Percentiles rank a stretch among this genome's conserved stretches.
phyloP scores from a whole-genome alignment of 2,888 invertebrate genomes.

The Tenthredo scrophulariae region DNA sequence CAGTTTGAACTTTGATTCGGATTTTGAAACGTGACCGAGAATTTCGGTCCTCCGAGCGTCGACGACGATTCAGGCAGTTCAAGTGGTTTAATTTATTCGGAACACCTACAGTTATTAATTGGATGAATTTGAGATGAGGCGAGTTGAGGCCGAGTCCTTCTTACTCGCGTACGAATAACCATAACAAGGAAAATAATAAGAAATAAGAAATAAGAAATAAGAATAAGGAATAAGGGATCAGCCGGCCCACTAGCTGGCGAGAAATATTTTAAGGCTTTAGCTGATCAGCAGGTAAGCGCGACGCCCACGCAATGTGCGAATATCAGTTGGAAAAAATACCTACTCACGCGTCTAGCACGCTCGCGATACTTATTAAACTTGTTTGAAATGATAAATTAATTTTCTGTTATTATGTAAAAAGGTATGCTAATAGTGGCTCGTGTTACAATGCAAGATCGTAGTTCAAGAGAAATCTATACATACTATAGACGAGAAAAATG shows the following conservation, averaged over 20 bases:
- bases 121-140: constrained; percentile 66
- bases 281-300: background rate
- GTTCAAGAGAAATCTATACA: background rate
- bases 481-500: background rate
- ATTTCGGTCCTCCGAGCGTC: background rate
- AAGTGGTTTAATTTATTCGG: constrained; percentile 77
- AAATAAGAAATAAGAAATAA: constrained; percentile 63
- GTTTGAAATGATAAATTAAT: constrained; percentile 76
- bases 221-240: constrained; percentile 59
- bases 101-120: constrained; percentile 76
- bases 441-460: background rate
- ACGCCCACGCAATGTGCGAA: background rate
- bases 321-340: background rate
- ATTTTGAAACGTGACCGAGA: background rate
- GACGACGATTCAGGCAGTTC: constrained; percentile 53
- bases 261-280: background rate
- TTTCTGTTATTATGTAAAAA: constrained; percentile 72
- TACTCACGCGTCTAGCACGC: constrained; percentile 67
- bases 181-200: constrained; percentile 70
- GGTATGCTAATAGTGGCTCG: constrained; percentile 66
- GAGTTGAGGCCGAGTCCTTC: constrained; percentile 52
- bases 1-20: background rate
- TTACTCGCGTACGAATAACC: constrained; percentile 76
- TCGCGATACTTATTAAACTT: constrained; percentile 72
- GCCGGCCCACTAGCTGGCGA: background rate